Percentiles rank a stretch among this genome's conserved stretches.
phyloP scores from a whole-genome alignment of 2,888 invertebrate genomes.

The Seladonia tumulorum region DNA sequence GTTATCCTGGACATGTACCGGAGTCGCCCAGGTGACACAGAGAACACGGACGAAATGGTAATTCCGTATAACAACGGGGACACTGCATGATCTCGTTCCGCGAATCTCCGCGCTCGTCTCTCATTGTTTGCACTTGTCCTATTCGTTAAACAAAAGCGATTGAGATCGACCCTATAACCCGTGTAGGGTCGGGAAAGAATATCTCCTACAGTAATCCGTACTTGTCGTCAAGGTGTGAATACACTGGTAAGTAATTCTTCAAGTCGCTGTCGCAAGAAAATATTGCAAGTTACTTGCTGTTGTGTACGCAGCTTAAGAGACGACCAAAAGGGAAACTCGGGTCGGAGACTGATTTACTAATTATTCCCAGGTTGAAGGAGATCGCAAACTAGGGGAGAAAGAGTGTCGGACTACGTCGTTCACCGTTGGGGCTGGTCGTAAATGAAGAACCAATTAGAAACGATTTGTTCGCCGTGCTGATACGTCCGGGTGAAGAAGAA shows the following conservation, averaged over 20 bases:
- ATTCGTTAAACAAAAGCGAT: not conserved
- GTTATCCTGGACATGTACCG: not conserved
- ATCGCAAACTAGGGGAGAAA: not conserved
- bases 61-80: not conserved
- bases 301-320: not conserved
- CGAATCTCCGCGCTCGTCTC: not conserved
- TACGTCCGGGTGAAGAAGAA: not conserved
- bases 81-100: not conserved
- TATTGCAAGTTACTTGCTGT: not conserved
- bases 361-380: not conserved
- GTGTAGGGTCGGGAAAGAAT: not conserved
- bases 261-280: not conserved
- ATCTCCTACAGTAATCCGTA: not conserved
- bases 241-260: not conserved
- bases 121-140: not conserved
- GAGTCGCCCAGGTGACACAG: not conserved
- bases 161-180: not conserved
- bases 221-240: not conserved
- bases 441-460: conserved; percentile 18
- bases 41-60: not conserved
- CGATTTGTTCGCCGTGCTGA: not conserved
- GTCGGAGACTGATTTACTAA: not conserved
- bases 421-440: not conserved
- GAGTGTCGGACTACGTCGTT: not conserved
- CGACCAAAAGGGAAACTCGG: not conserved